Percentiles rank a stretch among this genome's conserved stretches.
Evolutionary conservation across 2,888 invertebrate species (phyloP).

Genomic region (Ariolimax columbianus): DNA sequence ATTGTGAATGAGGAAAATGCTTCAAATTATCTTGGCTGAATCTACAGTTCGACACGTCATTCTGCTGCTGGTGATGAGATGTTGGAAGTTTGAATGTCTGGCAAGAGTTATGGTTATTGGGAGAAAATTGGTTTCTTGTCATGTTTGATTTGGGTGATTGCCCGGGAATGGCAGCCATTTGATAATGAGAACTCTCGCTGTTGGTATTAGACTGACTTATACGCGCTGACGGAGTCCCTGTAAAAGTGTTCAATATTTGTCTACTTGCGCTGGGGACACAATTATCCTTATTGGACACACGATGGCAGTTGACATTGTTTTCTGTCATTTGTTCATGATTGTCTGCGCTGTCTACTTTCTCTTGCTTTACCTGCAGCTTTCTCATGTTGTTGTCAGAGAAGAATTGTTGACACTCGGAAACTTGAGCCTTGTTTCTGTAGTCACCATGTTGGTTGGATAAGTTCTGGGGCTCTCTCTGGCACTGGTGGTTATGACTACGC

Average conservation of each 20-base stretch:
- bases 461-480: slow-evolving; percentile 1
- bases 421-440: not conserved
- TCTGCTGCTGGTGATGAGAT: slow-evolving; percentile 5
- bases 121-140: not conserved
- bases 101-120: not conserved
- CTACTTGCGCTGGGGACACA: not conserved
- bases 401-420: not conserved
- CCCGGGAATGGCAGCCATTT: not conserved
- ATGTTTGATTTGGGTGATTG: not conserved
- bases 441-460: not conserved
- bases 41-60: not conserved
- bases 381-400: not conserved
- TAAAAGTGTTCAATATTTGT: not conserved
- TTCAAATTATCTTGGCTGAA: not conserved
- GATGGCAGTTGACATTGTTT: not conserved
- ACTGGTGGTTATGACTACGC: not conserved
- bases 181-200: not conserved
- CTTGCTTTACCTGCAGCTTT: slow-evolving; percentile 22
- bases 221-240: not conserved
- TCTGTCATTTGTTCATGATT: not conserved
- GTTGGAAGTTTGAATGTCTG: slow-evolving; percentile 21
- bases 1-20: not conserved
- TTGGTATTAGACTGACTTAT: not conserved
- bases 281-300: not conserved
- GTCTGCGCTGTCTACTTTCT: not conserved